A percentile compares a stretch with the other conserved stretches of the same genome.
These are phyloP conservation scores for Chelon auratus DNA, from an alignment of 2,797 vertebrate species.

Conservation along the genomic window DNA sequence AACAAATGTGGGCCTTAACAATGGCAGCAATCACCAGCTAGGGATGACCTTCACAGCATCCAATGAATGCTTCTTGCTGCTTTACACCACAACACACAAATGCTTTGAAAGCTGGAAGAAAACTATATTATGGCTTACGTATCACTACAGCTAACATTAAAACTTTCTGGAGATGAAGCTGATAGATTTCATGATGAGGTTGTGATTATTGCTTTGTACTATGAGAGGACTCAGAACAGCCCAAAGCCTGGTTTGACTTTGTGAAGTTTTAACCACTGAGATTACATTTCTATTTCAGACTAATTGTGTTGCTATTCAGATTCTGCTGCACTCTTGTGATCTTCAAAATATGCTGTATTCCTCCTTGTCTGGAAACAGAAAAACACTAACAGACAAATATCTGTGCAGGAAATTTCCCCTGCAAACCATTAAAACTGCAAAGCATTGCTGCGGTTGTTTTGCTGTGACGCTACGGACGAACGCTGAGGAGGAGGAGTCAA, in stretches of 20 bases:
- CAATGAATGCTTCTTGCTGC: background rate
- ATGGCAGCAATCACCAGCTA: background rate
- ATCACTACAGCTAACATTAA: background rate
- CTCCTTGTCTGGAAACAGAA: background rate
- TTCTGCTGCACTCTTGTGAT: background rate
- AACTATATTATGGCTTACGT: background rate
- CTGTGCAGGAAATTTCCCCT: background rate
- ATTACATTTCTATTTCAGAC: background rate
- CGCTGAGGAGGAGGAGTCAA: conserved; percentile 3
- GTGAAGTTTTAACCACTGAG: background rate
- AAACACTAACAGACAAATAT: background rate
- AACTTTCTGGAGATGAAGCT: background rate
- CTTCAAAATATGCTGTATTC: background rate
- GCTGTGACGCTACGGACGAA: background rate
- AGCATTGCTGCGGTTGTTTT: background rate
- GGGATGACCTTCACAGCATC: background rate
- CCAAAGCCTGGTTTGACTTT: background rate
- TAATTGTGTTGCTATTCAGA: background rate
- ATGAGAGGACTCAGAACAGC: background rate
- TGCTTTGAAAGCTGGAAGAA: background rate
- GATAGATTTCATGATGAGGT: background rate
- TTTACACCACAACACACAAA: background rate
- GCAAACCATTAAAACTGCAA: conserved; percentile 4
- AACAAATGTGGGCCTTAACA: background rate
- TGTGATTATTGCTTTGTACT: background rate